These are phyloP conservation scores for Xenopus petersii DNA, from an alignment of 2,797 vertebrate genomes.

Conservation along the genomic window DNA sequence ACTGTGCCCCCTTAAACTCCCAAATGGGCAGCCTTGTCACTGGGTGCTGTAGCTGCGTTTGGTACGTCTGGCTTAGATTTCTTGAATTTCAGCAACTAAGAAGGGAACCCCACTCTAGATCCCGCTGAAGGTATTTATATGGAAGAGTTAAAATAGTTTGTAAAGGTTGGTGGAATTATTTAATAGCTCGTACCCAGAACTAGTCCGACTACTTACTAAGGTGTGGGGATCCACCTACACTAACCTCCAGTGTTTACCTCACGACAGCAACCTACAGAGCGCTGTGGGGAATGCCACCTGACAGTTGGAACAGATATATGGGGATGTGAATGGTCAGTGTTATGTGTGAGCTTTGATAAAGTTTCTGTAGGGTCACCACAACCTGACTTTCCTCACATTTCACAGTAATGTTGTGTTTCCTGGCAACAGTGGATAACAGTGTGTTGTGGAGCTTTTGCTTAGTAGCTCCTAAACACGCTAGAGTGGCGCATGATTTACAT, in stretches of 20 bases:
- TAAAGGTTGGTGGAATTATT: background rate
- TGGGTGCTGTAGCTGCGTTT: too few species aligned
- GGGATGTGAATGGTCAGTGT: background rate
- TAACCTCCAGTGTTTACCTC: constrained; percentile 7
- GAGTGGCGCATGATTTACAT: constrained; percentile 63
- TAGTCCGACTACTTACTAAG: background rate
- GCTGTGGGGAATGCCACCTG: background rate
- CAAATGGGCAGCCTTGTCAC: too few species aligned
- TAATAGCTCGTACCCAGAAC: background rate
- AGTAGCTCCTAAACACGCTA: constrained; percentile 61
- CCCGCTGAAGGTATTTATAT: too few species aligned
- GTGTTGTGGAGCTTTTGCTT: constrained; percentile 54
- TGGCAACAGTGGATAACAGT: constrained; percentile 66
- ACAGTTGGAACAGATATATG: background rate
- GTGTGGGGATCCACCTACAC: background rate
- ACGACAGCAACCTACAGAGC: background rate
- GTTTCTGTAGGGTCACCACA: constrained; percentile 53
- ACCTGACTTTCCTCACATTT: constrained; percentile 55
- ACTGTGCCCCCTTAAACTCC: too few species aligned
- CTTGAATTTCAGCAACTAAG: too few species aligned
- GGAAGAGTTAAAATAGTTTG: background rate
- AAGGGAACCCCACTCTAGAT: background rate
- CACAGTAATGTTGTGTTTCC: constrained; percentile 62
- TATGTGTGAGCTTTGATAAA: constrained; percentile 34
- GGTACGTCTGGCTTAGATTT: too few species aligned